Evolutionary conservation across 2,113 vertebrate species (phyloP).

Genomic region (Trichomycterus rosablanca): DNA sequence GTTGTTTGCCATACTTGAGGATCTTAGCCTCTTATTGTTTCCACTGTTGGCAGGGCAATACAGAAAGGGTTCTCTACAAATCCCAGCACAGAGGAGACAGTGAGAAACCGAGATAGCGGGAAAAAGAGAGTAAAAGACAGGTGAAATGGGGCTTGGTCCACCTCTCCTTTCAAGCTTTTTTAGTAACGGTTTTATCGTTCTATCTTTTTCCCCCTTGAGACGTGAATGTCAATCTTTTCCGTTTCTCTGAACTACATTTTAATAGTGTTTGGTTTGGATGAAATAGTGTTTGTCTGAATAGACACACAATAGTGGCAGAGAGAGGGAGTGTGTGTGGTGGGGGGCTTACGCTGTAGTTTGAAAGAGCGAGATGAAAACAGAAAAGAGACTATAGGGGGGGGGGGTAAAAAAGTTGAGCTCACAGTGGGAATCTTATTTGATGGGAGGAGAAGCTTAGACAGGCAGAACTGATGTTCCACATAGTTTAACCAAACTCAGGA

Average conservation of each 20-base stretch:
- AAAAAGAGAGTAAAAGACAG: constrained; percentile 13
- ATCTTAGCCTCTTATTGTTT: constrained; percentile 40
- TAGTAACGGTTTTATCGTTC: too few species aligned
- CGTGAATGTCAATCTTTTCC: too few species aligned
- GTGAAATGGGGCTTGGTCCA: constrained; percentile 33
- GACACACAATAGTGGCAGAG: constrained; percentile 38
- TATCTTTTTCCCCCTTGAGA: too few species aligned
- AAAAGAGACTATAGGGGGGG: constrained; percentile 2
- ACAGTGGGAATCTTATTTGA: constrained; percentile 6
- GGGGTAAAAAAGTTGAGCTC: neutral
- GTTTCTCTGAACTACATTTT: constrained; percentile 37
- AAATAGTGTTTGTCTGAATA: constrained; percentile 40
- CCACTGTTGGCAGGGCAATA: constrained; percentile 39
- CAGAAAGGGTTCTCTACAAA: constrained; percentile 30
- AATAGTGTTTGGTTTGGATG: too few species aligned
- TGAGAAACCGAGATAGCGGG: constrained; percentile 1
- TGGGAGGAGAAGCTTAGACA: neutral
- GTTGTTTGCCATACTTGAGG: constrained; percentile 37
- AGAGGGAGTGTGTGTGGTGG: constrained; percentile 9
- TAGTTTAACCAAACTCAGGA: too few species aligned
- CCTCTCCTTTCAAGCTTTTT: constrained; percentile 25
- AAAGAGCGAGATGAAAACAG: constrained; percentile 9
- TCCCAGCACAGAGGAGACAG: constrained; percentile 24
- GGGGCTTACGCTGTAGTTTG: constrained; percentile 18
- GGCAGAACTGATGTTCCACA: neutral